Evolutionary conservation across 1,140 invertebrate genomes (phyloP), one percentile per base, ranked within the genome.

Genomic region (Idris sp.): DNA sequence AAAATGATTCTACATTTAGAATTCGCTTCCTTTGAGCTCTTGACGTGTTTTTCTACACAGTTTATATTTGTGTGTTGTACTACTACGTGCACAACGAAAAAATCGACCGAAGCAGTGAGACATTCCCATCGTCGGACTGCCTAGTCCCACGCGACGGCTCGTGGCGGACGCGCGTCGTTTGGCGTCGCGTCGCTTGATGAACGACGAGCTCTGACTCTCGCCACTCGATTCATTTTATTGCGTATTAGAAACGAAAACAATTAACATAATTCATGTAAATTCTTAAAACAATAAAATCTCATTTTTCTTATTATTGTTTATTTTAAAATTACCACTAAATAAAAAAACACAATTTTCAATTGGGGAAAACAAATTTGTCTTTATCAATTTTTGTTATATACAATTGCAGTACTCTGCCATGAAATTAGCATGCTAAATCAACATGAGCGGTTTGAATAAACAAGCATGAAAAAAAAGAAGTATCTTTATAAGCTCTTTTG

Each of bases 121-220:
- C 62, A 64, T 74, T 74, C 56, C 49, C 56, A 54, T 74, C 56
- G 69, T 68, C 59, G 75, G 79, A 68, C 76, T 19, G 72, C 30
- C 54, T 56, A 76, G 81, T 84, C 81, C 81, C 84, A 85, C 84
- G 84, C 84, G 84, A 83, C 84, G 83, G 82, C 81, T 83, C 82
- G 79, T 81, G 80, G 79, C 79, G 54, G 77, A 81, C 80, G 79
- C 75, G 78, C 79, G 68, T 72, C 77, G 71, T 61, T 69, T 74
- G 54, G 61, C 68, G 64, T 77, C 76, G 62, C 68, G 68, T 58
- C 76, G 67, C 62, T 33, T 46, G 22, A 15, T 41, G 51, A 56
- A 58, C 43, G 49, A 58, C 35, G 35, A 64, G 43, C 22, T 36
- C 35, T 62, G 33, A 48, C 67, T 43, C 33, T 43, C n/a, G 30